Percentiles rank a stretch among this genome's conserved stretches.
Evolutionary conservation across 2,113 vertebrate species (phyloP).

Genomic region (Cynoglossus semilaevis): DNA sequence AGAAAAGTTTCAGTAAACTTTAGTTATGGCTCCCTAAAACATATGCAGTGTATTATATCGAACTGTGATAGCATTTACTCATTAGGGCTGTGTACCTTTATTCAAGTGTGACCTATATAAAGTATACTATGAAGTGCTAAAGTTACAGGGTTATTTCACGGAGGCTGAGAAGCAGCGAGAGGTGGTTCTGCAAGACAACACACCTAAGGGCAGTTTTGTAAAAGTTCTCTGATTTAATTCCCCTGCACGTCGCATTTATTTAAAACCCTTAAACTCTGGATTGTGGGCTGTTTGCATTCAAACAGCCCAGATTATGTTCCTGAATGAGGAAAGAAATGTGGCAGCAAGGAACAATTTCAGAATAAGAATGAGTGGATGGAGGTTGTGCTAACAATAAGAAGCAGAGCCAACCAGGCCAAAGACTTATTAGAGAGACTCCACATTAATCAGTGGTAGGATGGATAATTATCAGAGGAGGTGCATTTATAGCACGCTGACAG

Average conservation of each 20-base stretch:
- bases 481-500: constrained; percentile 53
- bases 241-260: not conserved
- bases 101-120: too few relatives aligned
- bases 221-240: not conserved
- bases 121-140: not conserved
- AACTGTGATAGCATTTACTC: too few relatives aligned
- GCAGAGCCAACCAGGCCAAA: constrained; percentile 16
- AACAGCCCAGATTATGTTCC: constrained; percentile 5
- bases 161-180: not conserved
- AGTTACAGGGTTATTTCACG: not conserved
- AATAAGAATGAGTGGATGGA: constrained; percentile 28
- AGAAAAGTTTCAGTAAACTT: too few relatives aligned
- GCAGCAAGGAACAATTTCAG: constrained; percentile 9
- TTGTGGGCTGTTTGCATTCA: constrained; percentile 4
- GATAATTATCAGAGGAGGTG: constrained; percentile 51
- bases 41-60: too few relatives aligned
- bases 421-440: constrained; percentile 29
- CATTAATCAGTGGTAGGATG: constrained; percentile 46
- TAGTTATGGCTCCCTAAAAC: too few relatives aligned
- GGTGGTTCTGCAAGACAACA: not conserved
- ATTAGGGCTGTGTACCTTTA: too few relatives aligned
- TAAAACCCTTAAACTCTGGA: not conserved
- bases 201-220: not conserved
- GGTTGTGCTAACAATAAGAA: constrained; percentile 11
- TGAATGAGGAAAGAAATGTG: constrained; percentile 14